Evolutionary conservation across 2,797 vertebrate species (phyloP), one percentile per base, ranked within the genome.

Genomic region (Syngnathus rostellatus): DNA sequence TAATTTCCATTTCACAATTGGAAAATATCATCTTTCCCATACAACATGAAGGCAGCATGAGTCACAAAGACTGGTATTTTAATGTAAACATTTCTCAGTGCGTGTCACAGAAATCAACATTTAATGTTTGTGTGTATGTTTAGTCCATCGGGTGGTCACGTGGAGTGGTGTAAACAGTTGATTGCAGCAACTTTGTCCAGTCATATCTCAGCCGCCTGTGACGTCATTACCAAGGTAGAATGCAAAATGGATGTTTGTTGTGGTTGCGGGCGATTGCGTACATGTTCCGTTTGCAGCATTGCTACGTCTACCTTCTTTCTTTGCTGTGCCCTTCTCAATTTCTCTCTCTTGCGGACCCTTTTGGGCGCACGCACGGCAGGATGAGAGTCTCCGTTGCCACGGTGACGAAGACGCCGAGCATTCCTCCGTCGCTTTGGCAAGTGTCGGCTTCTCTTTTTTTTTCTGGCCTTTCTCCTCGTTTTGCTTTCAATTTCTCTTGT

Each of bases 121-220:
- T 48, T 17, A 48, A 45, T 5, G 23, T 25, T 1, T 23, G 21
- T 11, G 43, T 45, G 58, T 69, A 8, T 48, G 2, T 74, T 58
- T 83, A 98, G 96, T 87, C 93, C 94, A 1, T 89, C 95, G 84
- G 93, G 94, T 73, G 97, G 94, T 54, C 96, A 99, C 60, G 96
- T 99, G 69, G 96, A 99, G 77, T 99, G 96, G 96, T 99, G 96
- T 82, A 98, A 98, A 87, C 95, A 99, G 87, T 90, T 99, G 65
- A 98, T 98, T 37, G 96, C 96, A 67, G 96, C 96, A 64, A 98
- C 96, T 72, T 94, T 99, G 88, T 95, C 94, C 76, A 97, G 92
- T 85, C 96, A 98, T 88, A 93, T 96, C 85, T 92, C 94, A 61
- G 90, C 88, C 25, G 69, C 92, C 11, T 48, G 86, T 89, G 68